These are phyloP conservation scores for Nothocercus julius DNA, from an alignment of 2,113 vertebrate species.

Conservation along the genomic window DNA sequence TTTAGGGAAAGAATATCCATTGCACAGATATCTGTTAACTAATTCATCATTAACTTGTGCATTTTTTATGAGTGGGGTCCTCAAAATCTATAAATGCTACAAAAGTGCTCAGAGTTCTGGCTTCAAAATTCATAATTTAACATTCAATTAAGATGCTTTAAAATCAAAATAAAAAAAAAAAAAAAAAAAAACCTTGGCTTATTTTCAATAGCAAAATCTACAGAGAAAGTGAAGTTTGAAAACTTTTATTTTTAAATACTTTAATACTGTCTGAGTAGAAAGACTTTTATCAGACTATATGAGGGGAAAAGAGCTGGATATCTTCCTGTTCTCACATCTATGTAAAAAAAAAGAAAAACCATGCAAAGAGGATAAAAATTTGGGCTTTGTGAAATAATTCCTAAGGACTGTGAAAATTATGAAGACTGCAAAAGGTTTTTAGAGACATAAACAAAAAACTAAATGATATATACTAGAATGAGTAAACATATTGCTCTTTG, in stretches of 20 bases:
- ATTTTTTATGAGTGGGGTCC: background rate
- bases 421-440: background rate
- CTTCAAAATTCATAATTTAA: constrained; percentile 40
- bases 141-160: background rate
- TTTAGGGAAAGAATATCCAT: background rate
- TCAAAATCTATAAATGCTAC: background rate
- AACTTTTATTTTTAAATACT: background rate
- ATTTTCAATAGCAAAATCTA: background rate
- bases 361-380: background rate
- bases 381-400: background rate
- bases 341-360: background rate
- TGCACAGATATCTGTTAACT: background rate
- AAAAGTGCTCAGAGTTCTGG: background rate
- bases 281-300: background rate
- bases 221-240: background rate
- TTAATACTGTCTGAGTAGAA: background rate
- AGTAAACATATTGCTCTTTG: background rate
- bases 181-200: background rate
- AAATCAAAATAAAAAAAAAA: no score
- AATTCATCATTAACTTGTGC: constrained; percentile 16
- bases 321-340: background rate
- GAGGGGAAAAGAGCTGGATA: background rate
- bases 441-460: background rate
- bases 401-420: background rate
- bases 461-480: background rate